Base-by-base conservation (phyloP, 2,888 invertebrate genomes). In the Creontiades dilutus region DNA sequence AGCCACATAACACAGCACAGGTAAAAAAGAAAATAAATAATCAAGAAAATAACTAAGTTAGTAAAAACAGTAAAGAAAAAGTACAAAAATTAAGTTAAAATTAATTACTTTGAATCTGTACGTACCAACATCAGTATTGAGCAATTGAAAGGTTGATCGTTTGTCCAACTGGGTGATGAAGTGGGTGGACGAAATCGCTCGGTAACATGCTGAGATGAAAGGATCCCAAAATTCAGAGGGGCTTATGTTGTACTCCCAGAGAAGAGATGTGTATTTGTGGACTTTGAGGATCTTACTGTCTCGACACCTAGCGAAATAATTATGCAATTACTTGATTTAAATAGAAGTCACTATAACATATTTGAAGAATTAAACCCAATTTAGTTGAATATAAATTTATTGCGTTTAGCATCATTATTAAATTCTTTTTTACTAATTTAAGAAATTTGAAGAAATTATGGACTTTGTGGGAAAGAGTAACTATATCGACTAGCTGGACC, bases 141-240 rank as follows among this genome's bases (percentile, higher is more conserved):
- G 68, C 12, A 23, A 27, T 13, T 19, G 14, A 27, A 82, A 82
- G 7, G 82, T 52, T 19, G 88, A 88, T 12, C 78, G 76, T 23
- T 89, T 89, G 47, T 82, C 46, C 46, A 89, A 61, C 82, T 89
- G 82, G 16, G 27, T 48, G 68, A 89, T 57, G 90, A 90, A 90
- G 78, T 90, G 80, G 0, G 75, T 76, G 9, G 90, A 90, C 52
- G 90, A 90, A 68, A 90, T 86, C 13, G 90, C 86, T 16, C 78
- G n/a, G 46, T 46, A 76, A 55, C 89, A 82, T 0, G 75, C 48
- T 12, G 89, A 78, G 16, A 89, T 68, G 28, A 89, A 89, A 5
- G 82, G 75, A 12, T 82, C 55, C 89, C 89, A 89, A 52, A 89
- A 89, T 28, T 80, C 78, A n/a, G 37, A 14, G n/a, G 88, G 16